phyloP scores from a whole-genome alignment of 2,113 vertebrate species.

The Sialia sialis region DNA sequence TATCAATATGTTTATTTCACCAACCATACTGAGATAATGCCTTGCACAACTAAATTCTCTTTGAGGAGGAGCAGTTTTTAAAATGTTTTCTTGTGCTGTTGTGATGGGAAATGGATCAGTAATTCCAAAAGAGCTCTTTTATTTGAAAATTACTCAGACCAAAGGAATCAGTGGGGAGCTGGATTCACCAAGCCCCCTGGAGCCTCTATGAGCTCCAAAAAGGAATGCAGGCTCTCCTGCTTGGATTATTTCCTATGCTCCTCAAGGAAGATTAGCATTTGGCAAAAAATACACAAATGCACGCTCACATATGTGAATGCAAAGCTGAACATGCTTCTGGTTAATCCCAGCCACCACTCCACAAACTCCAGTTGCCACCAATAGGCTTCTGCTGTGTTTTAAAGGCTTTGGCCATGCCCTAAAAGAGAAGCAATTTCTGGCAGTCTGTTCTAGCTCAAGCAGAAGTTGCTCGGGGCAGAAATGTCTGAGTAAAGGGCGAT shows the following conservation, averaged over 20 bases:
- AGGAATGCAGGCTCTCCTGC: not conserved
- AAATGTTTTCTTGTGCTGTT: not conserved
- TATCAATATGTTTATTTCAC: not conserved
- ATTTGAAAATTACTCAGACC: not conserved
- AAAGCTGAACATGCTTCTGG: not conserved
- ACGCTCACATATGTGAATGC: not conserved
- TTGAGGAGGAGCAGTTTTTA: fast-evolving
- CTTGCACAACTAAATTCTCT: not conserved
- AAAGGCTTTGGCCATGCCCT: not conserved
- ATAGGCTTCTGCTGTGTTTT: not conserved
- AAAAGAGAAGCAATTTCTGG: not conserved
- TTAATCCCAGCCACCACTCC: not conserved
- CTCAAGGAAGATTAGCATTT: not conserved
- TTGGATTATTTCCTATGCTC: not conserved
- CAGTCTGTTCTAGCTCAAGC: not conserved
- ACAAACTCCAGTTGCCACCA: not conserved
- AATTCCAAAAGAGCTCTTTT: not conserved
- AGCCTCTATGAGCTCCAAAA: not conserved
- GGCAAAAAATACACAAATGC: not conserved
- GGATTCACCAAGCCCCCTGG: not conserved
- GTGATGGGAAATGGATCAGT: not conserved
- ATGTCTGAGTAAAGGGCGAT: not conserved
- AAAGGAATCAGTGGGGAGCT: not conserved
- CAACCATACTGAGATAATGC: not conserved
- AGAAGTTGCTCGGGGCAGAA: not conserved